Conservation (phyloP, 2,113 vertebrate species). For the Anthoscopus minutus region DNA sequence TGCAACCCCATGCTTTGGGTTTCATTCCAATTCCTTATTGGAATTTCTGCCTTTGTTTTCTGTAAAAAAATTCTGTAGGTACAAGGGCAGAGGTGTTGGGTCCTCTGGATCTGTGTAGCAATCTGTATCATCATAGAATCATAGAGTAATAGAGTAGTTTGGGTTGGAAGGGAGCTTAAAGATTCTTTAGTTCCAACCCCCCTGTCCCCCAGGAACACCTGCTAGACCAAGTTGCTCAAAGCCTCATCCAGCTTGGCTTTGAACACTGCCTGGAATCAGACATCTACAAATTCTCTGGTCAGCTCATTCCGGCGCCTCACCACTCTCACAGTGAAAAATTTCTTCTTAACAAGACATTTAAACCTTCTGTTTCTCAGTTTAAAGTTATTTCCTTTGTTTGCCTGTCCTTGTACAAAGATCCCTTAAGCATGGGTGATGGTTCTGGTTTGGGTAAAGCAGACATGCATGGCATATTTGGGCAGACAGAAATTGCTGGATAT, state of each 20-base stretch:
- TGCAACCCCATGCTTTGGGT: rapidly evolving
- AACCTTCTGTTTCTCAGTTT: neutral
- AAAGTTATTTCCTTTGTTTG: neutral
- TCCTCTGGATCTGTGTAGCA: neutral
- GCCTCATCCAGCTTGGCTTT: neutral
- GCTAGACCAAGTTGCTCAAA: neutral
- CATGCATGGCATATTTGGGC: neutral
- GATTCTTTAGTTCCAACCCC: neutral
- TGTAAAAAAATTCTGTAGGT: neutral
- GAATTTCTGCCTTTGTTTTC: neutral
- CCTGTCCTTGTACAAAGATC: neutral
- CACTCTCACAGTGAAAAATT: neutral
- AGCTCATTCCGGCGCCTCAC: neutral
- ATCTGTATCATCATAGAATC: neutral
- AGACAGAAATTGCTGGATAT: neutral
- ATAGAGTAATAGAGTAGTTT: neutral
- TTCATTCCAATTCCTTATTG: neutral
- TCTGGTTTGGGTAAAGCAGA: neutral
- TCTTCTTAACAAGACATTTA: neutral
- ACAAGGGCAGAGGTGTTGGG: neutral
- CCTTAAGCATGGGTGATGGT: neutral
- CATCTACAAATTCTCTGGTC: neutral
- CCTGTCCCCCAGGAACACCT: too few species aligned
- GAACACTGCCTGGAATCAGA: neutral
- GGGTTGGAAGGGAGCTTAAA: neutral